phyloP scores from a whole-genome alignment of 2,888 invertebrate genomes.

The Diadegma fenestrale region DNA sequence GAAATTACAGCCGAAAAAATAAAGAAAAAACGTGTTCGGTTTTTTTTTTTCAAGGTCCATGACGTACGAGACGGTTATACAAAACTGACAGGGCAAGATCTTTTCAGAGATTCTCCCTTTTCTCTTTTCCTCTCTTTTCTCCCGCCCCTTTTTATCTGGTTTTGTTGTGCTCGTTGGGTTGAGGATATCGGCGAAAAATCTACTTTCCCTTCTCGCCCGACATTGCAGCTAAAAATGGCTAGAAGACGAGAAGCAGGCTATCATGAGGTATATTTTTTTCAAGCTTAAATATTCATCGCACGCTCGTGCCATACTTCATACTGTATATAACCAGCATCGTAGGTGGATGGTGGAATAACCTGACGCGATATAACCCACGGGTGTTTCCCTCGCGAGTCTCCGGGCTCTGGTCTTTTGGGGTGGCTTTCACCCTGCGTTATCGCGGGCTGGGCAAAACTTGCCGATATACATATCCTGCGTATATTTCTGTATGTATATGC shows the following conservation, averaged over 20 bases:
- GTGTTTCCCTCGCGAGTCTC: constrained; percentile 52
- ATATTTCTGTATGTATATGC: constrained; percentile 1
- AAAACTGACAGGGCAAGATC: background rate
- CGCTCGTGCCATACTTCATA: constrained; percentile 71
- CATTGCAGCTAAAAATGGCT: constrained; percentile 20
- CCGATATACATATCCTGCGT: constrained; percentile 17
- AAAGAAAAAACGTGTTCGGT: background rate
- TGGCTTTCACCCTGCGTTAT: constrained; percentile 54
- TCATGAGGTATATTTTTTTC: constrained; percentile 33
- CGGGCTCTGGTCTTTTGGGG: constrained; percentile 46
- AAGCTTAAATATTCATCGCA: constrained; percentile 72
- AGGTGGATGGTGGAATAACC: constrained; percentile 45
- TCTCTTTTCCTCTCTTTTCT: background rate
- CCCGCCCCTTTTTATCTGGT: background rate
- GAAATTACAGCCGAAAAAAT: background rate
- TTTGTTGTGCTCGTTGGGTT: constrained; percentile 19
- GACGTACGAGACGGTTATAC: background rate
- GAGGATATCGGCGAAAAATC: constrained; percentile 68
- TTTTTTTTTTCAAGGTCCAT: background rate
- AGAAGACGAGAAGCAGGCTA: constrained; percentile 1
- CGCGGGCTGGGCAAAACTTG: constrained; percentile 25
- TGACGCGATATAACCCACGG: constrained; percentile 53
- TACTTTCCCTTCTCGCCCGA: constrained; percentile 52
- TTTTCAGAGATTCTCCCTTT: background rate
- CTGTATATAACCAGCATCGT: constrained; percentile 52